Evolutionary conservation across 1,140 invertebrate species (phyloP).

Genomic region (Pantala flavescens): DNA sequence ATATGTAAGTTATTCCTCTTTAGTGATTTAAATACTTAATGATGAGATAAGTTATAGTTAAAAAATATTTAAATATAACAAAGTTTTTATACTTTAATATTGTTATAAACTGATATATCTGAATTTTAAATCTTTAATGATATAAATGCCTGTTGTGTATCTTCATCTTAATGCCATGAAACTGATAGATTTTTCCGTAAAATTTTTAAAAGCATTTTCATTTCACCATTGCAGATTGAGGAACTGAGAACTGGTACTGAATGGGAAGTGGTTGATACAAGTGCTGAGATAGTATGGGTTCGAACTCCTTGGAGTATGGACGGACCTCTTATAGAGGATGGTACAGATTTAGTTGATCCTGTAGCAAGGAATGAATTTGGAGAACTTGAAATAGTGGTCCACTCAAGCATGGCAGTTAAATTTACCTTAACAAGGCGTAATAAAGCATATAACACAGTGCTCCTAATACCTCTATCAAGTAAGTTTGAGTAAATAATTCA

Average conservation of each 20-base stretch:
- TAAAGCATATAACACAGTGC: conserved; percentile 11
- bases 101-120: too few species aligned
- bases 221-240: neutral
- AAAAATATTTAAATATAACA: too few species aligned
- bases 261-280: conserved; percentile 19
- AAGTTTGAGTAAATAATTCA: neutral
- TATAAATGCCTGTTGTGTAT: too few species aligned
- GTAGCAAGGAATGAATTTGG: neutral
- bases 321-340: conserved; percentile 4
- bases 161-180: too few species aligned
- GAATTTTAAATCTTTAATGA: too few species aligned
- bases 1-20: conserved; percentile 12
- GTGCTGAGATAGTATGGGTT: neutral
- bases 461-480: conserved; percentile 20
- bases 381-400: neutral
- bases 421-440: conserved; percentile 3
- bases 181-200: too few species aligned
- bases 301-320: neutral
- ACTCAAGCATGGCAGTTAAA: conserved; percentile 3
- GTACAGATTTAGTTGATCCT: neutral
- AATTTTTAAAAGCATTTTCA: neutral
- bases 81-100: too few species aligned
- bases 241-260: conserved; percentile 18
- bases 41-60: too few species aligned
- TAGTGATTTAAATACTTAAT: neutral